A percentile compares a stretch with the other conserved stretches of the same genome.
Conservation (phyloP, 2,797 vertebrate genomes). For the Trachops cirrhosus region DNA sequence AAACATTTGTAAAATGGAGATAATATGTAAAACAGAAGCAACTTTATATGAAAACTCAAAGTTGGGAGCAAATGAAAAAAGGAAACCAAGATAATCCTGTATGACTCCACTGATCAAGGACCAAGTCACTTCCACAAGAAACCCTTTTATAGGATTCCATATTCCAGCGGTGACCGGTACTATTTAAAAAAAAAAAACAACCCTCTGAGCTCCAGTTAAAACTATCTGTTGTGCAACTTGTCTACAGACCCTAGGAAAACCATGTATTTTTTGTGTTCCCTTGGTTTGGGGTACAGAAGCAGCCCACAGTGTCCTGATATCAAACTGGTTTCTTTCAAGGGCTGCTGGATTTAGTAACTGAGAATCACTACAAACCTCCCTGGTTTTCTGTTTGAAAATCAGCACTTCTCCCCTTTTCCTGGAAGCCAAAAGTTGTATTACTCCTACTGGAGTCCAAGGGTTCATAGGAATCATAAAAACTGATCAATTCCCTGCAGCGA, state of each 20-base stretch:
- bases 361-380: not conserved
- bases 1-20: not conserved
- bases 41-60: not conserved
- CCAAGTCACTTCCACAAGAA: not conserved
- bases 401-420: not conserved
- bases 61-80: not conserved
- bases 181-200: not conserved
- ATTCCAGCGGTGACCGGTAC: not conserved
- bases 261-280: not conserved
- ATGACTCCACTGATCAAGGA: not conserved
- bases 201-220: not conserved
- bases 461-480: constrained; percentile 5
- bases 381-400: not conserved
- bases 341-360: not conserved
- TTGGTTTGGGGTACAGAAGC: not conserved
- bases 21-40: not conserved
- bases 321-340: not conserved
- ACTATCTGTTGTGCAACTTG: not conserved
- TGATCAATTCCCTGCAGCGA: not conserved
- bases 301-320: not conserved
- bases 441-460: not conserved
- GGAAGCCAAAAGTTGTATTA: not conserved
- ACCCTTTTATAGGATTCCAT: not conserved
- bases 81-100: not conserved
- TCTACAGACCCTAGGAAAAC: not conserved